phyloP scores from a whole-genome alignment of 1,140 invertebrate genomes.

The Nasonia longicornis region DNA sequence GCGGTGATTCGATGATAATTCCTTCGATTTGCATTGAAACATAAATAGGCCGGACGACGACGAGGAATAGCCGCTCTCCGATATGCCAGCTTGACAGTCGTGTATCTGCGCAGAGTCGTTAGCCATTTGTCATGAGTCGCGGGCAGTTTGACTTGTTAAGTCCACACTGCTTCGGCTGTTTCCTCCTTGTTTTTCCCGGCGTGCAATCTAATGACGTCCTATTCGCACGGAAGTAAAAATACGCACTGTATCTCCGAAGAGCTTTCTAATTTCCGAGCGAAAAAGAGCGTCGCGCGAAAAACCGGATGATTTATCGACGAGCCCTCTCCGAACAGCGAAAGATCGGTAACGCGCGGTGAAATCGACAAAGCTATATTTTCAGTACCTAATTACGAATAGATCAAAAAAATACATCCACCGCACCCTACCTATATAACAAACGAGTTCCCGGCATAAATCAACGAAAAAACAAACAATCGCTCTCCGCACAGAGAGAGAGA shows the following conservation, averaged over 20 bases:
- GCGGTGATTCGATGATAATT: not conserved
- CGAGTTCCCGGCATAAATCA: not conserved
- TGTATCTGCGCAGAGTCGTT: constrained; percentile 11
- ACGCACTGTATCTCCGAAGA: not conserved
- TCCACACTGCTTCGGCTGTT: not conserved
- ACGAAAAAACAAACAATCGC: not conserved
- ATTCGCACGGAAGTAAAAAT: not conserved
- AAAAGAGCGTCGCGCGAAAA: not conserved
- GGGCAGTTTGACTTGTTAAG: not conserved
- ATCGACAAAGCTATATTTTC: too few species aligned
- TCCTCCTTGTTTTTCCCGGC: not conserved
- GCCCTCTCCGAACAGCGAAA: not conserved
- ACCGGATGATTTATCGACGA: not conserved
- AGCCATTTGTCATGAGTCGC: constrained; percentile 26
- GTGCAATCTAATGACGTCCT: not conserved
- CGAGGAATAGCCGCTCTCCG: not conserved
- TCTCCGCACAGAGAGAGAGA: not conserved
- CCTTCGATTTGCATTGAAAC: not conserved
- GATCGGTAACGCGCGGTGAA: not conserved
- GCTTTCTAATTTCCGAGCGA: not conserved
- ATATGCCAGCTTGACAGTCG: not conserved
- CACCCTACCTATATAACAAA: not conserved
- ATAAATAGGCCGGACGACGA: not conserved
- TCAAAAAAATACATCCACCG: not conserved
- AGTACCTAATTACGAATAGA: not conserved